These are phyloP conservation scores for Sisor rabdophorus DNA, from an alignment of 2,113 vertebrate genomes.

Conservation along the genomic window DNA sequence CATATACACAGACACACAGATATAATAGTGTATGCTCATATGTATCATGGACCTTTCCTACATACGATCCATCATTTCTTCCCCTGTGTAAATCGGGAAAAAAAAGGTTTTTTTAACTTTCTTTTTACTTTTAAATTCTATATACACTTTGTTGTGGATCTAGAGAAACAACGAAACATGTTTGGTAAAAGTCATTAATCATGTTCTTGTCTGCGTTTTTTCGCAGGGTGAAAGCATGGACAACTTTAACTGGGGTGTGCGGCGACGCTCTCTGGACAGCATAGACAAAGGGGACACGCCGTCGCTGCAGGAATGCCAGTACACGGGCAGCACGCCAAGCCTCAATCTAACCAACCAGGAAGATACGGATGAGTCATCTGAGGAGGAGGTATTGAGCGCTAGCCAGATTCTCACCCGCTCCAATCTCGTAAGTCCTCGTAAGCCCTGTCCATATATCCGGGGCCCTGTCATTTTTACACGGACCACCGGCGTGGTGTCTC, in stretches of 20 bases:
- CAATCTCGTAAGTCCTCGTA: constrained; percentile 78
- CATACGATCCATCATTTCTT: background rate
- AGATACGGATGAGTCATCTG: constrained; percentile 96
- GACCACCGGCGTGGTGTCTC: constrained; percentile 64
- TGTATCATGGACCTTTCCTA: background rate
- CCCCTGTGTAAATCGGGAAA: background rate
- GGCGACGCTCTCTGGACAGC: constrained; percentile 92
- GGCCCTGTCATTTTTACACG: constrained; percentile 50
- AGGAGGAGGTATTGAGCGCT: constrained; percentile 94
- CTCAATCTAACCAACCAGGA: constrained; percentile 96
- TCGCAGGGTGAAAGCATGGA: constrained; percentile 97
- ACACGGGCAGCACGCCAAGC: constrained; percentile 91
- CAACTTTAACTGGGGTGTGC: constrained; percentile 99
- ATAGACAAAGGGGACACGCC: constrained; percentile 97
- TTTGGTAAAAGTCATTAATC: background rate
- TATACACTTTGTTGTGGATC: background rate
- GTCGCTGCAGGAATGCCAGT: constrained; percentile 91
- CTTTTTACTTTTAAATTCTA: background rate
- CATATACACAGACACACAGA: no score
- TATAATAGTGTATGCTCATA: background rate
- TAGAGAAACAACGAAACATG: background rate
- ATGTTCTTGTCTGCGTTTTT: constrained; percentile 3
- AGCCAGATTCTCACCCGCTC: constrained; percentile 92
- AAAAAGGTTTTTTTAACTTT: background rate
- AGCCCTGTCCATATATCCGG: background rate